These are phyloP conservation scores for Forficula auricularia DNA, from an alignment of 1,140 invertebrate genomes.

Conservation along the genomic window DNA sequence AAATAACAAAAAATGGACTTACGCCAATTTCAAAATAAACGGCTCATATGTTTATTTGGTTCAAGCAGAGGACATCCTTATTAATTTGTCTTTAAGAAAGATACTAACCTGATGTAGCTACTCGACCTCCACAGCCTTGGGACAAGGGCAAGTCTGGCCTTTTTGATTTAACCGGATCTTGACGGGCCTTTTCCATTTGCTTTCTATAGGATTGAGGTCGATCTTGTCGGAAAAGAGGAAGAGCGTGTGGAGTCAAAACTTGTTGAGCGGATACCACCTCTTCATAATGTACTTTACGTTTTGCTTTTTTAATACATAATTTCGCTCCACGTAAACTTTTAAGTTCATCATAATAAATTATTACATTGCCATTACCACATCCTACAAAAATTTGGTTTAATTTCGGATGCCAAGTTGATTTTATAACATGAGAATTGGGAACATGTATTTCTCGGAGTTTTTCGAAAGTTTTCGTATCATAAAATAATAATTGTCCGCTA, in stretches of 20 bases:
- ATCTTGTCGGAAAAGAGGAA: constrained; percentile 89
- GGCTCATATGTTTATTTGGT: too few relatives aligned
- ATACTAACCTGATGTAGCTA: constrained; percentile 68
- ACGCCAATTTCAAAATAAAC: too few relatives aligned
- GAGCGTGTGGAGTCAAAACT: constrained; percentile 92
- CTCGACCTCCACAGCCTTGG: constrained; percentile 72
- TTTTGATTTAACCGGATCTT: constrained; percentile 82
- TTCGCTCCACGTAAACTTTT: constrained; percentile 77
- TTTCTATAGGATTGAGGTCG: constrained; percentile 75
- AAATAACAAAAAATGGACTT: too few relatives aligned
- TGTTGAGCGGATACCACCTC: constrained; percentile 80
- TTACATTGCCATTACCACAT: constrained; percentile 76
- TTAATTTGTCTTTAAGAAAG: too few relatives aligned
- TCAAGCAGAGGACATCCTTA: too few relatives aligned
- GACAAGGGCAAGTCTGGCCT: constrained; percentile 95
- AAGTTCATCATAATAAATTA: constrained; percentile 78
- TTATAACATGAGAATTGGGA: constrained; percentile 66
- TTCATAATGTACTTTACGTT: constrained; percentile 56
- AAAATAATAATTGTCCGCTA: constrained; percentile 63
- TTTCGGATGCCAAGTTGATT: constrained; percentile 88
- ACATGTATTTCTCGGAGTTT: constrained; percentile 55
- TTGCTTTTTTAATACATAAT: constrained; percentile 68
- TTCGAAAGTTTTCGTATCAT: constrained; percentile 60
- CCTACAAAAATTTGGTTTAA: constrained; percentile 91
- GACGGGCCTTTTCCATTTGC: constrained; percentile 76